These are phyloP conservation scores for Psittacula cyanocephala DNA, from an alignment of 2,113 vertebrate genomes.

Conservation along the genomic window DNA sequence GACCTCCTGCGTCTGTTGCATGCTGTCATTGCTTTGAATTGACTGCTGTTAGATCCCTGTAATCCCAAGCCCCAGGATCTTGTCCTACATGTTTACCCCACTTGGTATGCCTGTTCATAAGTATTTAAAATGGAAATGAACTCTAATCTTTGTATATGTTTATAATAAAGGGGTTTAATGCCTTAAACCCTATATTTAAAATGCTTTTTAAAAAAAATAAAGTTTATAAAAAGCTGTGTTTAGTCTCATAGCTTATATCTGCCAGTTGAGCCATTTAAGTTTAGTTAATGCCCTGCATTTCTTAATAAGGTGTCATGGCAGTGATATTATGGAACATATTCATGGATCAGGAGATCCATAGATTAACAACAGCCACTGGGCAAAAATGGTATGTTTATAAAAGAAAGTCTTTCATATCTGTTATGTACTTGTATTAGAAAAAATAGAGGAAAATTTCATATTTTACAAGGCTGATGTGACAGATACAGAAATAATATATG, in stretches of 20 bases:
- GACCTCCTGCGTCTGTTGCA: conserved; percentile 55
- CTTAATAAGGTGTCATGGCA: neutral
- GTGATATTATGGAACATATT: neutral
- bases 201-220: neutral
- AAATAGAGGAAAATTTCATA: neutral
- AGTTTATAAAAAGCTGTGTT: neutral
- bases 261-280: neutral
- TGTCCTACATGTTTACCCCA: conserved; percentile 57
- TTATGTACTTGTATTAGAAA: neutral
- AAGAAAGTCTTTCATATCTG: neutral
- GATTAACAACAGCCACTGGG: neutral
- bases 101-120: conserved; percentile 45
- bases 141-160: conserved; percentile 38
- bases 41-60: conserved; percentile 70
- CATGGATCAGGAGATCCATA: neutral
- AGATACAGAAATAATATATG: neutral
- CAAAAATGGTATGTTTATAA: neutral
- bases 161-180: conserved; percentile 49
- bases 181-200: conserved; percentile 4
- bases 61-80: conserved; percentile 55
- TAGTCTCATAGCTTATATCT: neutral
- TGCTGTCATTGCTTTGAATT: conserved; percentile 59
- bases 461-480: neutral
- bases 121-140: conserved; percentile 65
- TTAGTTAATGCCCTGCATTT: neutral